These are phyloP conservation scores for Cryptomyrus ogoouensis DNA, from an alignment of 2,113 vertebrate species.

Conservation along the genomic window DNA sequence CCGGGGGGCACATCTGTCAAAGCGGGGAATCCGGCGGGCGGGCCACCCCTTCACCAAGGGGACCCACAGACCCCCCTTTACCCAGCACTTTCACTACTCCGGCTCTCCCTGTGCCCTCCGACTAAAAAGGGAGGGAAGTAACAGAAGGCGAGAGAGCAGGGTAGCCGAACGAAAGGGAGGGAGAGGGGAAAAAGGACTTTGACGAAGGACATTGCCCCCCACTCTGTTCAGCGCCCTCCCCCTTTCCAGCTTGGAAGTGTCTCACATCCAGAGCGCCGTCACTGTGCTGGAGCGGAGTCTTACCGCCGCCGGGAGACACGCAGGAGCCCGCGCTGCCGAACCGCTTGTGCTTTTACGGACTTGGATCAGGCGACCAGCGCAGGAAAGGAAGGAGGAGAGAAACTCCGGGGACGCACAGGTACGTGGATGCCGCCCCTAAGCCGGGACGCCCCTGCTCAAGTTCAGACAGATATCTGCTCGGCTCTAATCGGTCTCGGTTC, in stretches of 20 bases:
- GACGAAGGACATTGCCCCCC: constrained; percentile 12
- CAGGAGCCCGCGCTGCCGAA: not conserved
- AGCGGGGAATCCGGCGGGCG: not conserved
- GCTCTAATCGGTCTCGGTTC: not conserved
- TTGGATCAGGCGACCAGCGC: not conserved
- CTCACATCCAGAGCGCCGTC: not conserved
- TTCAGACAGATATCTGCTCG: not conserved
- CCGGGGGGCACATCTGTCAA: not conserved
- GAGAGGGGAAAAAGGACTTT: not conserved
- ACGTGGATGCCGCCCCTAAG: not conserved
- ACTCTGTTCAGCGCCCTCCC: not conserved
- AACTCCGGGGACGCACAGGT: not conserved
- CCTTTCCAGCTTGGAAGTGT: constrained; percentile 11
- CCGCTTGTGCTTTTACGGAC: not conserved
- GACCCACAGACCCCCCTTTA: not conserved
- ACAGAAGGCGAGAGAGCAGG: not conserved
- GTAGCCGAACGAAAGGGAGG: not conserved
- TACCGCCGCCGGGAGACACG: not conserved
- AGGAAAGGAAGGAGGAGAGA: not conserved
- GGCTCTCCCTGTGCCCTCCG: not conserved
- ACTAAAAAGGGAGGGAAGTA: not conserved
- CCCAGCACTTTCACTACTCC: not conserved
- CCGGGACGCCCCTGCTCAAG: not conserved
- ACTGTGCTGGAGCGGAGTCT: not conserved
- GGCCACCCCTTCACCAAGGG: not conserved